A percentile compares a stretch with the other conserved stretches of the same genome.
Conservation (phyloP, 2,113 vertebrate genomes). For the Centropus unirufus region DNA sequence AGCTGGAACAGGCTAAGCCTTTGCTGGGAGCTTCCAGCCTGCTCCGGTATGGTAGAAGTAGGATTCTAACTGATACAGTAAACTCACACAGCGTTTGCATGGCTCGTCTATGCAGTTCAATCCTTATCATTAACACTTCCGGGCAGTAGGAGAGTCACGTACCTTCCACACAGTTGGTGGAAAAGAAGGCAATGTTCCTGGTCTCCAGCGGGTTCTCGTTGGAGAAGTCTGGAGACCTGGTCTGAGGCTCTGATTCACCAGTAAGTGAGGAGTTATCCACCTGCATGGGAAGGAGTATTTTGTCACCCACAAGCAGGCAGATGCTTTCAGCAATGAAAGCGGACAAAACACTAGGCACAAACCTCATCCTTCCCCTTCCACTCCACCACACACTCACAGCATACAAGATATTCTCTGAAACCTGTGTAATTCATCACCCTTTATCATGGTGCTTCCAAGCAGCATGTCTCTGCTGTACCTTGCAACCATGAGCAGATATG, state of each 20-base stretch:
- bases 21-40: not conserved
- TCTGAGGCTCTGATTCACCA: slow-evolving; percentile 85
- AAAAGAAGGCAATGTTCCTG: slow-evolving; percentile 86
- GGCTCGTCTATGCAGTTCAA: not conserved
- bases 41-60: not conserved
- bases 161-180: slow-evolving; percentile 88
- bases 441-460: not conserved
- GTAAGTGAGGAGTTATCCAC: slow-evolving; percentile 97
- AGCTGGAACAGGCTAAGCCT: not conserved
- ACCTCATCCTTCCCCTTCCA: not conserved
- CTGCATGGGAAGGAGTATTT: slow-evolving; percentile 55
- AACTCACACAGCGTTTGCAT: not conserved
- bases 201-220: slow-evolving; percentile 84
- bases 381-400: not conserved
- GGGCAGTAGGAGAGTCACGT: not conserved
- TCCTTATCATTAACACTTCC: not conserved
- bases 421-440: not conserved
- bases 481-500: slow-evolving; percentile 94
- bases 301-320: not conserved
- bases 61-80: not conserved
- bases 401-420: not conserved
- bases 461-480: slow-evolving; percentile 74
- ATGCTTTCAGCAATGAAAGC: not conserved
- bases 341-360: not conserved
- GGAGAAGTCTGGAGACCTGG: slow-evolving; percentile 83